phyloP scores from a whole-genome alignment of 2,113 vertebrate genomes.

The Otus sunia region DNA sequence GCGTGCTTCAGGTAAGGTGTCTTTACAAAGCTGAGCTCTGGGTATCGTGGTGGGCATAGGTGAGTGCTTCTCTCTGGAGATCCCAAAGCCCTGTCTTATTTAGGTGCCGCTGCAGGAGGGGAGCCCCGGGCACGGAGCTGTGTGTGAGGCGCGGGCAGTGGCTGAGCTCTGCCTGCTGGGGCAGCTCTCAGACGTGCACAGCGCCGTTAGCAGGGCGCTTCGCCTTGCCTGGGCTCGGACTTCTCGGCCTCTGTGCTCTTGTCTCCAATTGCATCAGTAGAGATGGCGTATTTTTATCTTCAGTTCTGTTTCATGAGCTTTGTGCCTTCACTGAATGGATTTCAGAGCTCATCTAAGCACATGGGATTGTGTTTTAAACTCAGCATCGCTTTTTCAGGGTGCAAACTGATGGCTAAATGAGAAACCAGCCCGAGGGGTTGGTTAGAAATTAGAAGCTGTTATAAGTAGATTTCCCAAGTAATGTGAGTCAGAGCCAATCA shows the following conservation, averaged over 20 bases:
- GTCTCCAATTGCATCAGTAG: neutral
- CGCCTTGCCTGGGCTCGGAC: neutral
- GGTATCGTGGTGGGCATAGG: neutral
- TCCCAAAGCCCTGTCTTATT: neutral
- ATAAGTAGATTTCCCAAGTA: too few species aligned
- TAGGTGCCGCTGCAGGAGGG: neutral
- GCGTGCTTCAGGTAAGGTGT: too few species aligned
- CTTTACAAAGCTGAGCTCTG: neutral
- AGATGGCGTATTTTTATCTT: neutral
- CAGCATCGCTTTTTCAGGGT: neutral
- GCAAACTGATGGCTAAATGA: neutral
- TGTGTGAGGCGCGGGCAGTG: neutral
- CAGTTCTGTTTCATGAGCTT: neutral
- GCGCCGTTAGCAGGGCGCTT: neutral
- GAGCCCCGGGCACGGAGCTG: neutral
- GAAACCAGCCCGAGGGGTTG: neutral
- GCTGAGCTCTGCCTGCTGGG: neutral
- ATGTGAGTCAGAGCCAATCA: neutral
- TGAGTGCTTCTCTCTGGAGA: too few species aligned
- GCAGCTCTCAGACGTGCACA: accelerated
- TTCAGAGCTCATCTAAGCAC: neutral
- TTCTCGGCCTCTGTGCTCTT: neutral
- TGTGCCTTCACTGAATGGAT: neutral
- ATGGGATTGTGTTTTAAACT: neutral
- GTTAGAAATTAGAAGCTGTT: neutral